Evolutionary conservation across 2,888 invertebrate species (phyloP).

Genomic region (Tridacna gigas): DNA sequence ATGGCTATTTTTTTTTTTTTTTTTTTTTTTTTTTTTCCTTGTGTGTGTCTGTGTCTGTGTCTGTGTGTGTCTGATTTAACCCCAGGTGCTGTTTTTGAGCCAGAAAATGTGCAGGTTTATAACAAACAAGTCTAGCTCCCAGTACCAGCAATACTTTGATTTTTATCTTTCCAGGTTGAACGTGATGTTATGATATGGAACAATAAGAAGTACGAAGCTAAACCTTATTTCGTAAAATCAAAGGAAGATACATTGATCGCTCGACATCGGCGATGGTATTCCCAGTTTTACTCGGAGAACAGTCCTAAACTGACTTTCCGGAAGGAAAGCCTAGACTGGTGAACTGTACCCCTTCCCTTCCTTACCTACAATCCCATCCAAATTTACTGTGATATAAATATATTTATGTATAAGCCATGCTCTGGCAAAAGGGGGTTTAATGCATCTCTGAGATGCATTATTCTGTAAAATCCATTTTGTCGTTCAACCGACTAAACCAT

Average conservation of each 20-base stretch:
- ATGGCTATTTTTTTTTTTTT: too few species aligned
- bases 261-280: constrained; percentile 92
- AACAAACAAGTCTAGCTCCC: too few species aligned
- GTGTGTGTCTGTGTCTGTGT: too few species aligned
- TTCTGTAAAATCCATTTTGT: too few species aligned
- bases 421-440: neutral
- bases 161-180: constrained; percentile 88
- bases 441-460: neutral
- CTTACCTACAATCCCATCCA: neutral
- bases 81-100: too few species aligned
- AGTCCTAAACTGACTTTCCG: constrained; percentile 86
- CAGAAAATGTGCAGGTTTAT: too few species aligned
- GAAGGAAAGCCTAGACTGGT: constrained; percentile 77
- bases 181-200: constrained; percentile 95
- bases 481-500: too few species aligned
- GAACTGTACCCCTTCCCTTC: constrained; percentile 6
- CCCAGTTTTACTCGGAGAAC: constrained; percentile 92
- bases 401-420: neutral
- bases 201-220: constrained; percentile 90
- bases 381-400: neutral
- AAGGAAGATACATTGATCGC: constrained; percentile 90
- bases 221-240: constrained; percentile 89
- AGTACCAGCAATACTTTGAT: neutral
- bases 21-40: too few species aligned
- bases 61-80: too few species aligned